A percentile compares a stretch with the other conserved stretches of the same genome.
Evolutionary conservation across 1,140 invertebrate genomes (phyloP).

Genomic region (Hycleus phaleratus): DNA sequence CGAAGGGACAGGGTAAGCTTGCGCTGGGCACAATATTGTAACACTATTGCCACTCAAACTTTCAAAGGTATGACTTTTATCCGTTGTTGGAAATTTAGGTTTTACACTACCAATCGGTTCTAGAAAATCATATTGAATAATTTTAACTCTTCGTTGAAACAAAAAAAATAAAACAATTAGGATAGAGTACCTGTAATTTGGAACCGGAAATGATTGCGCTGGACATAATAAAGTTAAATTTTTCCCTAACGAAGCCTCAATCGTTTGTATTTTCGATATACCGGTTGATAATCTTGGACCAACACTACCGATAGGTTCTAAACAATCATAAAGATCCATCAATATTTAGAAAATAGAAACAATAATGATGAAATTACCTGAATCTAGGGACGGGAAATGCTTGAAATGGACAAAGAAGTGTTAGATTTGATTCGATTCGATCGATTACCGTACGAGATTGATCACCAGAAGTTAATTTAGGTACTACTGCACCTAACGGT

Average conservation of each 20-base stretch:
- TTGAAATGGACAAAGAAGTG: conserved; percentile 58
- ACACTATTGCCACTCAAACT: conserved; percentile 37
- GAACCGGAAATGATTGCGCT: conserved; percentile 60
- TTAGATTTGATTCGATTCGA: conserved; percentile 46
- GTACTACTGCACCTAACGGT: conserved; percentile 65
- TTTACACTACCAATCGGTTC: conserved; percentile 52
- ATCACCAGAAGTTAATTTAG: conserved; percentile 65
- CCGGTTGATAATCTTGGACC: conserved; percentile 56
- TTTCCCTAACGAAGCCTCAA: conserved; percentile 20
- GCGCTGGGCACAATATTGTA: conserved; percentile 50
- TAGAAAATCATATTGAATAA: conserved; percentile 33
- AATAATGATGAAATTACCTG: conserved; percentile 42
- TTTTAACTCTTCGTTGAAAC: not conserved
- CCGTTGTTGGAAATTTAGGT: conserved; percentile 46
- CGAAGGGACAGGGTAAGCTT: conserved; percentile 50
- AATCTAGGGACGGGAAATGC: conserved; percentile 52
- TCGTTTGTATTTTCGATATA: conserved; percentile 34
- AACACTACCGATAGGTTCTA: conserved; percentile 65
- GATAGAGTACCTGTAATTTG: conserved; percentile 49
- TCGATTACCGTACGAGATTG: conserved; percentile 53
- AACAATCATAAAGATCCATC: conserved; percentile 15
- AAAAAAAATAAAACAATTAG: conserved; percentile 1
- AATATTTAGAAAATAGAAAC: conserved; percentile 1
- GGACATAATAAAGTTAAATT: conserved; percentile 47
- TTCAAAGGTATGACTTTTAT: conserved; percentile 38